These are phyloP conservation scores for Harpalus rufipes DNA, from an alignment of 2,888 invertebrate genomes.

Conservation along the genomic window DNA sequence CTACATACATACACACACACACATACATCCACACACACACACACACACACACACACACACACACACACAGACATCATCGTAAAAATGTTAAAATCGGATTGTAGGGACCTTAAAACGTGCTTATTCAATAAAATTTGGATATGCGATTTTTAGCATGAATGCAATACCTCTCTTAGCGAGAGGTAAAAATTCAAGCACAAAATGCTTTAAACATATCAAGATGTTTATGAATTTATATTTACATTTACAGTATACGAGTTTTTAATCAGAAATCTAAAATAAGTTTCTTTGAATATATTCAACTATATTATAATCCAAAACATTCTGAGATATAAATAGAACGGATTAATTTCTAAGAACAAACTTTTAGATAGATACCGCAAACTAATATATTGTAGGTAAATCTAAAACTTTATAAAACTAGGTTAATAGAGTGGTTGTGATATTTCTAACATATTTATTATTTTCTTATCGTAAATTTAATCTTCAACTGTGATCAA, in stretches of 20 bases:
- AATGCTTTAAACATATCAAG: neutral
- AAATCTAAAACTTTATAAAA: constrained; percentile 25
- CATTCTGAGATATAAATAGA: neutral
- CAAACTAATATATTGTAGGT: constrained; percentile 8
- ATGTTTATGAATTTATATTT: neutral
- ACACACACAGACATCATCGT: too few species aligned
- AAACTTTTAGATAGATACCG: constrained; percentile 28
- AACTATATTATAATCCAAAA: neutral
- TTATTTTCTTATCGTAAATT: constrained; percentile 46
- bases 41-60: too few species aligned
- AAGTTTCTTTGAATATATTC: neutral
- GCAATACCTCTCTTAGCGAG: too few species aligned
- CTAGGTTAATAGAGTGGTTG: constrained; percentile 52
- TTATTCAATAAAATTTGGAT: too few species aligned
- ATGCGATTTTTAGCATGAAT: too few species aligned
- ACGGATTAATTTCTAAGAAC: constrained; percentile 24
- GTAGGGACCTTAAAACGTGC: too few species aligned
- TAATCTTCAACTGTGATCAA: constrained; percentile 43
- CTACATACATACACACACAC: too few species aligned
- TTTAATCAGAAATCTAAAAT: constrained; percentile 8
- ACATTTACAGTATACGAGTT: neutral
- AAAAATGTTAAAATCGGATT: too few species aligned
- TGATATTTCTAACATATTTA: constrained; percentile 46
- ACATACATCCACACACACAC: too few species aligned
- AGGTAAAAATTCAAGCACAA: too few species aligned